Evolutionary conservation across 2,888 invertebrate species (phyloP), one percentile per base, ranked within the genome.

Genomic region (Drosophila parthenogenetica): DNA sequence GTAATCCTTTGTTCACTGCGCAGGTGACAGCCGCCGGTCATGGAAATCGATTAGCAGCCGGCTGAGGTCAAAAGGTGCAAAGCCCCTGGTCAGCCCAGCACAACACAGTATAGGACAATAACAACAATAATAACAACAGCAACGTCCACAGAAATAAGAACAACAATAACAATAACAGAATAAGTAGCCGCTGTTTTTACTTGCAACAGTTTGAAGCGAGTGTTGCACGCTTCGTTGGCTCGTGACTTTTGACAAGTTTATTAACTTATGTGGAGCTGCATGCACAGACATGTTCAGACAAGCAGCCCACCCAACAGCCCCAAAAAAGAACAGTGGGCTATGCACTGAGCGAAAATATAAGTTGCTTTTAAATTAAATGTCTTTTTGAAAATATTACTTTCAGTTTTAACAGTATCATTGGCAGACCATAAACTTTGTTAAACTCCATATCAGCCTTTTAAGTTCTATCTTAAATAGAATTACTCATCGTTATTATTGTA

Each of bases 1-100:
- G 73, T 89, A 82, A 88, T 85, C 89, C 89, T 80, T 77, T 83
- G 84, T 88, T 86, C 68, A 49, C 66, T 71, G 70, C 55, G 85
- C 85, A 85, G 85, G 89, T 89, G 85, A 71, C 88, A 71, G 83
- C 86, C 86, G 55, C 71, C 51, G 78, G 76, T 57, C 66, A 78
- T 59, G 67, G 57, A 66, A 89, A 89, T 84, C 89, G 87, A 89
- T 84, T 84, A 87, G 32, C 66, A 65, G 53, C 40, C 62, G 57
- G 60, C 37, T 35, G 62, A 69, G 77, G 42, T 57, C 79, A 75
- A 66, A 70, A 73, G 61, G 62, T 69, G 71, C 67, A 65, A 68
- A 45, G 61, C 22, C 65, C 51, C 48, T 57, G 50, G 59, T 46
- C 45, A 55, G 55, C 55, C 10, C 54, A 25, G 25, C 25, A 25